Evolutionary conservation across 2,113 vertebrate genomes (phyloP).

Genomic region (Brevimyrus niger): DNA sequence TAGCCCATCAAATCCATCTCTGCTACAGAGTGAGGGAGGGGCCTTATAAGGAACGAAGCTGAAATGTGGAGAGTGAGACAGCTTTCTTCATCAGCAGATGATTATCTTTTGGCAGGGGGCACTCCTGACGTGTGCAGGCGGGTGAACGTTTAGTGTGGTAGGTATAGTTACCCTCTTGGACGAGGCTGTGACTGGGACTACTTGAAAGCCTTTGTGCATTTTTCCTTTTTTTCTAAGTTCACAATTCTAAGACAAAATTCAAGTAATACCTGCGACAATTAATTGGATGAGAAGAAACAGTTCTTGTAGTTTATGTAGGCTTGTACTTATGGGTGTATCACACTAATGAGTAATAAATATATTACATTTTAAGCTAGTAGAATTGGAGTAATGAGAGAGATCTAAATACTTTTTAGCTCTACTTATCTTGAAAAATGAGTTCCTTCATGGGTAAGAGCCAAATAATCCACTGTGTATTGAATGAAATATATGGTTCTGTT

Average conservation of each 20-base stretch:
- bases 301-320: background rate
- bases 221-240: background rate
- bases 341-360: background rate
- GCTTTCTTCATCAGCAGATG: background rate
- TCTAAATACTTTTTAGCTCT: constrained; percentile 25
- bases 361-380: background rate
- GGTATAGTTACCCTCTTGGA: background rate
- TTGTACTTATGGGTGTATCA: background rate
- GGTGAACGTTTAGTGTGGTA: background rate
- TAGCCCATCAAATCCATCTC: background rate
- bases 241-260: background rate
- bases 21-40: background rate
- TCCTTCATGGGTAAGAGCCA: background rate
- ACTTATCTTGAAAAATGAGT: background rate
- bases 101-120: background rate
- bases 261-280: background rate
- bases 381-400: constrained; percentile 21
- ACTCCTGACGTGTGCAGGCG: background rate
- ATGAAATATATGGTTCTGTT: background rate
- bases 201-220: background rate
- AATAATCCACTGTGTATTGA: background rate
- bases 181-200: background rate
- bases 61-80: background rate
- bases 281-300: background rate
- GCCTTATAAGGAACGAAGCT: background rate